Percentiles rank a stretch among this genome's conserved stretches.
phyloP scores from a whole-genome alignment of 2,888 invertebrate species.

The Caenorhabditis virilis region DNA sequence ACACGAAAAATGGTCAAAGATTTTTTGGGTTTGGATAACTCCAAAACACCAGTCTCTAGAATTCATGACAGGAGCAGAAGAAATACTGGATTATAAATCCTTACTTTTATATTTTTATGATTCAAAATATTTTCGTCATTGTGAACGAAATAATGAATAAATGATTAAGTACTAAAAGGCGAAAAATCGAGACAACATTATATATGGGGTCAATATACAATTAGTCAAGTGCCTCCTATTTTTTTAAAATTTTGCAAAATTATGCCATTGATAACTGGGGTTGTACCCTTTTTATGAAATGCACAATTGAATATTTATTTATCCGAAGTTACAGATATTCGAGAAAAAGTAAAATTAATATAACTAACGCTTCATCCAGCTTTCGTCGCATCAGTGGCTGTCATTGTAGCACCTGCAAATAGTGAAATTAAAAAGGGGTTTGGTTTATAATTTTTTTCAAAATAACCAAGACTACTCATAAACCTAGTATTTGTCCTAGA shows the following conservation, averaged over 20 bases:
- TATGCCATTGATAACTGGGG: too few species aligned
- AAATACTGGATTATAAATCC: too few species aligned
- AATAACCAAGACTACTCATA: conserved; percentile 14
- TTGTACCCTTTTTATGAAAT: too few species aligned
- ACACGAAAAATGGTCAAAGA: not conserved
- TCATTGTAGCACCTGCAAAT: conserved; percentile 17
- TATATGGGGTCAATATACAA: conserved; percentile 2
- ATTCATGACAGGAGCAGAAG: too few species aligned
- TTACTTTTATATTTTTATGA: too few species aligned
- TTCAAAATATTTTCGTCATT: too few species aligned
- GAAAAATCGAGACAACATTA: not conserved
- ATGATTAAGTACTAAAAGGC: too few species aligned
- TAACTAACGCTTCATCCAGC: conserved; percentile 24
- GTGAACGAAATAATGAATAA: too few species aligned
- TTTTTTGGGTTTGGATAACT: not conserved
- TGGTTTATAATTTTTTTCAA: not conserved
- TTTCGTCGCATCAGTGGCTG: conserved; percentile 24
- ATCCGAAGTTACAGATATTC: not conserved
- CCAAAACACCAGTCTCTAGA: too few species aligned
- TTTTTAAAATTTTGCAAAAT: not conserved
- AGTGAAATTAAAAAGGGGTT: not conserved
- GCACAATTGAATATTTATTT: too few species aligned
- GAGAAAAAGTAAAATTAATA: not conserved
- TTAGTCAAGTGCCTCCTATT: not conserved
- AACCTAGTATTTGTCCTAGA: conserved; percentile 28